phyloP scores from a whole-genome alignment of 2,888 invertebrate genomes.

The Ochropleura leucogaster region DNA sequence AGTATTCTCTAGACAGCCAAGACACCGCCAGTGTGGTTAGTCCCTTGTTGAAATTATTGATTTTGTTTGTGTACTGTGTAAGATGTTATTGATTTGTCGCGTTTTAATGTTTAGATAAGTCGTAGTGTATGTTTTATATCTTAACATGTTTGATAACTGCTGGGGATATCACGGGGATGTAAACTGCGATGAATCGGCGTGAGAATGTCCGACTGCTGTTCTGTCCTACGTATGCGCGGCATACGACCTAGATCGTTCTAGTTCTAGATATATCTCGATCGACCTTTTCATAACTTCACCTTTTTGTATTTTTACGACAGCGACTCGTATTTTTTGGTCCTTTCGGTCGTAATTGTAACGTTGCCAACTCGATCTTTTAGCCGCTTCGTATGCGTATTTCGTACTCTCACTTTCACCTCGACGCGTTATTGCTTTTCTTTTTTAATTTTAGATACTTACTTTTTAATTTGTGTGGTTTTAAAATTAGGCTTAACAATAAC shows the following conservation, averaged over 20 bases:
- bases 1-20: slow-evolving; percentile 89
- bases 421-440: slow-evolving; percentile 22
- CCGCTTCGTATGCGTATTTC: slow-evolving; percentile 36
- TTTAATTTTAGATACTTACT: slow-evolving; percentile 6
- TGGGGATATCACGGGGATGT: slow-evolving; percentile 12
- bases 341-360: slow-evolving; percentile 27
- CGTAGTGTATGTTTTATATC: slow-evolving; percentile 51
- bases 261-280: slow-evolving; percentile 57
- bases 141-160: slow-evolving; percentile 20
- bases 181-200: slow-evolving; percentile 32
- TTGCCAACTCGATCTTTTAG: slow-evolving; percentile 47
- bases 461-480: slow-evolving; percentile 3
- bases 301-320: slow-evolving; percentile 18
- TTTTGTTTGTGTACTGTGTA: slow-evolving; percentile 85
- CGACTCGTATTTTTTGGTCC: slow-evolving; percentile 4
- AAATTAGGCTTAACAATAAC: not conserved
- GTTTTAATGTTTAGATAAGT: slow-evolving; percentile 70
- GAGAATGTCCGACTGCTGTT: slow-evolving; percentile 30
- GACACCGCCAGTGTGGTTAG: slow-evolving; percentile 90
- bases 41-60: slow-evolving; percentile 84
- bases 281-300: slow-evolving; percentile 24
- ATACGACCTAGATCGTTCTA: slow-evolving; percentile 76
- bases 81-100: slow-evolving; percentile 84
- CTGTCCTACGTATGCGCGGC: slow-evolving; percentile 51
- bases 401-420: slow-evolving; percentile 57